Evolutionary conservation across 2,888 invertebrate genomes (phyloP).

Genomic region (Mimas tiliae): DNA sequence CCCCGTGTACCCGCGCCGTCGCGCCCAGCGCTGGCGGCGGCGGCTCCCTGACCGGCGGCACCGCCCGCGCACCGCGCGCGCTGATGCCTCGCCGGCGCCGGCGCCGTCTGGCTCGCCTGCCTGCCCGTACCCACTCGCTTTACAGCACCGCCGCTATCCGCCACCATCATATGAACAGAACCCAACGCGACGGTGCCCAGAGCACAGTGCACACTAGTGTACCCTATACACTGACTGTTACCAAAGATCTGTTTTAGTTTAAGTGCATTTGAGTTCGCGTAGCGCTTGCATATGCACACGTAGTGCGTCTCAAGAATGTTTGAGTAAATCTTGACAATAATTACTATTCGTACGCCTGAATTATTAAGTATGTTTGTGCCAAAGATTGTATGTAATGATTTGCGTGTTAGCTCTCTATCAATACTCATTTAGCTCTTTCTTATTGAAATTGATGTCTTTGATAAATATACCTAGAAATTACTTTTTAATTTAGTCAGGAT

Average conservation of each 20-base stretch:
- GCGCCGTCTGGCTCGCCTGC: conserved; percentile 73
- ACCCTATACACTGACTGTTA: conserved; percentile 27
- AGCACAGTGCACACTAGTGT: background rate
- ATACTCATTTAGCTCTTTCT: conserved; percentile 26
- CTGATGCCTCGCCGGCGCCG: conserved; percentile 70
- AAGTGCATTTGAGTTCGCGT: conserved; percentile 40
- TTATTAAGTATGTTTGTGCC: conserved; percentile 45
- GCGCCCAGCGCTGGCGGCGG: conserved; percentile 74
- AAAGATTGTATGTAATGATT: conserved; percentile 41
- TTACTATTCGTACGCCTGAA: conserved; percentile 38
- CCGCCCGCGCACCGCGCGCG: conserved; percentile 73
- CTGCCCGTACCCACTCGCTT: conserved; percentile 65
- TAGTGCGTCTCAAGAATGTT: conserved; percentile 37
- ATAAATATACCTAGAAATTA: background rate
- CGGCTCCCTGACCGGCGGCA: conserved; percentile 77
- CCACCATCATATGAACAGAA: conserved; percentile 43
- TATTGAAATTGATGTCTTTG: conserved; percentile 6
- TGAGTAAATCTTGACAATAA: conserved; percentile 54
- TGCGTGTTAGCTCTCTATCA: conserved; percentile 26
- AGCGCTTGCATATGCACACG: conserved; percentile 33
- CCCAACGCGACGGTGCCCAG: background rate
- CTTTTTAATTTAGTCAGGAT: background rate
- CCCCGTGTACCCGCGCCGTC: conserved; percentile 86
- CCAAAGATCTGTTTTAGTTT: conserved; percentile 42
- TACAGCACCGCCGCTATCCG: conserved; percentile 53